Evolutionary conservation across 2,797 vertebrate genomes (phyloP).

Genomic region (Leucoraja ocellata): DNA sequence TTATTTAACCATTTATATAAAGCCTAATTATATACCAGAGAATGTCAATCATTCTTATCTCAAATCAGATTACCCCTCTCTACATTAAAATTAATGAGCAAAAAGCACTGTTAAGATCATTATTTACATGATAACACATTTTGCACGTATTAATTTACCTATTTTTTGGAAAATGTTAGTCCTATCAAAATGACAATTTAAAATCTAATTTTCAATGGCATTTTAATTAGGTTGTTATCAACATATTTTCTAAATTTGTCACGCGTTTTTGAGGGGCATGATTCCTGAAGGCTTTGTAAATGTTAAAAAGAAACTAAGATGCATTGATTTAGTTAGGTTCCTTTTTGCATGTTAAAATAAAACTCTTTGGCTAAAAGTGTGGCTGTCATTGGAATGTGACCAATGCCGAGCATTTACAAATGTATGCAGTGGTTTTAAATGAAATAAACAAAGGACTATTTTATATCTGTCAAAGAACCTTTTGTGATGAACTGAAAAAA

Average conservation of each 20-base stretch:
- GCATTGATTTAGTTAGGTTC: conserved; percentile 43
- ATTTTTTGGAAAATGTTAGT: neutral
- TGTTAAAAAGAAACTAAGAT: conserved; percentile 33
- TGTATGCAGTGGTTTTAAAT: conserved; percentile 79
- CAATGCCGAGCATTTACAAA: conserved; percentile 91
- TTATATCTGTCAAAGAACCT: conserved; percentile 87
- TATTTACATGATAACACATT: neutral
- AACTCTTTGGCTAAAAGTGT: conserved; percentile 70
- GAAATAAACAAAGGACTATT: conserved; percentile 81
- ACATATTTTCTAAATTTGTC: neutral
- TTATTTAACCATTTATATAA: neutral
- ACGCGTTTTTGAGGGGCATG: neutral
- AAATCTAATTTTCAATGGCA: neutral
- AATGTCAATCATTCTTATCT: conserved; percentile 21
- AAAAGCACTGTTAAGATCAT: neutral
- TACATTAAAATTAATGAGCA: neutral
- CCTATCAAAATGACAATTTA: neutral
- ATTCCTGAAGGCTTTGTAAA: neutral
- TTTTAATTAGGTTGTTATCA: neutral
- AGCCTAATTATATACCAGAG: neutral
- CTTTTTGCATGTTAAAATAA: neutral
- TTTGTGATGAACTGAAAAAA: conserved; percentile 66
- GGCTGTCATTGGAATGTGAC: conserved; percentile 78
- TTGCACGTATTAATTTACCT: neutral
- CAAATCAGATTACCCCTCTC: neutral